phyloP scores from a whole-genome alignment of 2,888 invertebrate species.

The Lacanobia wlatinum region DNA sequence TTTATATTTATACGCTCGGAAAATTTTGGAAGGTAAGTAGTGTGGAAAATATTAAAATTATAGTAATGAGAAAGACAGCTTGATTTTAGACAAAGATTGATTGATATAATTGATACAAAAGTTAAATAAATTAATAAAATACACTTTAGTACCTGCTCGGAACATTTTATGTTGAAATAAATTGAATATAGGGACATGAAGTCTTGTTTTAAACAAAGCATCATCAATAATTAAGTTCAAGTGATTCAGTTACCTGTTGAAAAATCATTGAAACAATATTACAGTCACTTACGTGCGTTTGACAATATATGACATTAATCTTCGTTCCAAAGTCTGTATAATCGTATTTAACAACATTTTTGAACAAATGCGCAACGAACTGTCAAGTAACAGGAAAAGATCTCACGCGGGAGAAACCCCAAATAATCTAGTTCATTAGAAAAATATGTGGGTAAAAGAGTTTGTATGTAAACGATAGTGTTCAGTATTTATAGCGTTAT shows the following conservation, averaged over 20 bases:
- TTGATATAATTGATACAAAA: too few relatives aligned
- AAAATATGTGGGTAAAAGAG: background rate
- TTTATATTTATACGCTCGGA: background rate
- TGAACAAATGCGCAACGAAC: background rate
- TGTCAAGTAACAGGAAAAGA: background rate
- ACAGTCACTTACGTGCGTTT: background rate
- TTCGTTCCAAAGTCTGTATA: background rate
- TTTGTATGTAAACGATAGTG: background rate
- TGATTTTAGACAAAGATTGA: background rate
- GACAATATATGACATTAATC: background rate
- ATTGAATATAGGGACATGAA: too few relatives aligned
- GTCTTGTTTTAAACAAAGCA: too few relatives aligned
- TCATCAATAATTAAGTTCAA: too few relatives aligned
- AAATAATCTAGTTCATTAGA: background rate
- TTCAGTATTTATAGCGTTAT: conserved; percentile 4
- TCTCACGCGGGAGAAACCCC: background rate
- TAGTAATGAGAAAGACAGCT: background rate
- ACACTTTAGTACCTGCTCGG: too few relatives aligned
- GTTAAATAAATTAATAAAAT: too few relatives aligned
- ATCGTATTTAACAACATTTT: background rate
- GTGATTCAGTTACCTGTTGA: background rate
- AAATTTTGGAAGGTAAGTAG: background rate
- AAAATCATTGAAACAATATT: background rate
- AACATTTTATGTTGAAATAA: too few relatives aligned
- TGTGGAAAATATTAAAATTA: background rate